Evolutionary conservation across 2,888 invertebrate genomes (phyloP).

Genomic region (Pristionchus entomophagus): DNA sequence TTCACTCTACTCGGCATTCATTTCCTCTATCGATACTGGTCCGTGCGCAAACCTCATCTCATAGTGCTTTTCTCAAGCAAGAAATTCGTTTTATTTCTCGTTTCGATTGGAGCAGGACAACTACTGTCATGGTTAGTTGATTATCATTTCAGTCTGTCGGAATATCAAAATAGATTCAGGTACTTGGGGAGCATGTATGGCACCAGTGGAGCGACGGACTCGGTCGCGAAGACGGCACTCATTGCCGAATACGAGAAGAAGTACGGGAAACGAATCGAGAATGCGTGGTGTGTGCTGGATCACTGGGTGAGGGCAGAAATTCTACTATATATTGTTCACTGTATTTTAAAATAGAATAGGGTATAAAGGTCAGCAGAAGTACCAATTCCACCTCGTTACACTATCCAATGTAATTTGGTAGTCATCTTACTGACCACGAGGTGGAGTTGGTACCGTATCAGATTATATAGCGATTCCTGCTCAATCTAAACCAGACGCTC

Average conservation of each 20-base stretch:
- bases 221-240: neutral
- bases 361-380: too few relatives aligned
- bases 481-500: too few relatives aligned
- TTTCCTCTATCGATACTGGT: neutral
- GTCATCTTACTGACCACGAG: too few relatives aligned
- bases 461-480: too few relatives aligned
- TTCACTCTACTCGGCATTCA: neutral
- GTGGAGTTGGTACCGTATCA: too few relatives aligned
- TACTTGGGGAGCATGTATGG: neutral
- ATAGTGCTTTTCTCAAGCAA: neutral
- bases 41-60: neutral
- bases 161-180: neutral
- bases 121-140: neutral
- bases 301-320: neutral
- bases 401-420: too few relatives aligned
- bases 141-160: neutral
- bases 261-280: neutral
- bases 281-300: neutral
- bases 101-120: neutral
- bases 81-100: neutral
- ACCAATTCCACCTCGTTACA: too few relatives aligned
- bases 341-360: too few relatives aligned
- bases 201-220: neutral
- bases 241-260: neutral
- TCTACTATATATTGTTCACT: too few relatives aligned